Evolutionary conservation across 2,888 invertebrate species (phyloP).

Genomic region (Exocentrus adspersus): DNA sequence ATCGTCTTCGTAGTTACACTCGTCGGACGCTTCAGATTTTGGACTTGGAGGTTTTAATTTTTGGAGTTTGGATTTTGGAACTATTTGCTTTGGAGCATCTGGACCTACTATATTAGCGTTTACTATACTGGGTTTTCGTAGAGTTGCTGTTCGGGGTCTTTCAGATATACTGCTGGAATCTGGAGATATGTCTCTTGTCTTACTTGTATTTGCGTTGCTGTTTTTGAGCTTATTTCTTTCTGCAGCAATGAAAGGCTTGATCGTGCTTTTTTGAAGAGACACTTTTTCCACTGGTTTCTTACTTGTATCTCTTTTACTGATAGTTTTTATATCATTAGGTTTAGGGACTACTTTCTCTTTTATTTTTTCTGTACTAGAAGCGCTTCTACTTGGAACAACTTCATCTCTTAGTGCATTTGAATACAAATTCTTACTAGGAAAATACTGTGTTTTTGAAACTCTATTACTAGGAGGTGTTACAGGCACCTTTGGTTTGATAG

Average conservation of each 20-base stretch:
- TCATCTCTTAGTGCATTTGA: slow-evolving; percentile 52
- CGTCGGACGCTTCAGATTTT: slow-evolving; percentile 34
- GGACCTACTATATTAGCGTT: slow-evolving; percentile 59
- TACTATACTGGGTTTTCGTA: slow-evolving; percentile 58
- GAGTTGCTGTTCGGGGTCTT: slow-evolving; percentile 61
- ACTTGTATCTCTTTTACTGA: background rate
- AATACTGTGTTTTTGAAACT: slow-evolving; percentile 58
- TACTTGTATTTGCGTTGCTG: background rate
- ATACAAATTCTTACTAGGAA: slow-evolving; percentile 59
- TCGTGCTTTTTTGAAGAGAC: background rate
- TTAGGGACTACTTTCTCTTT: slow-evolving; percentile 7
- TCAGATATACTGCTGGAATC: slow-evolving; percentile 50
- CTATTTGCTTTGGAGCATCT: slow-evolving; percentile 45
- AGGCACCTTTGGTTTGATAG: slow-evolving; percentile 29
- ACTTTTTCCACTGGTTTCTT: background rate
- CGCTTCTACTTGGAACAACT: slow-evolving; percentile 17
- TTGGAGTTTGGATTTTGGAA: slow-evolving; percentile 3
- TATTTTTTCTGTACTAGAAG: slow-evolving; percentile 8
- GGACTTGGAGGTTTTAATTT: slow-evolving; percentile 18
- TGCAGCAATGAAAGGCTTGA: background rate
- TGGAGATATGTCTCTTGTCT: slow-evolving; percentile 40
- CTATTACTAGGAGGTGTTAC: slow-evolving; percentile 49
- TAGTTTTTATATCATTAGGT: background rate
- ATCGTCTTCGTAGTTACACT: slow-evolving; percentile 66
- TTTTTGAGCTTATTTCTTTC: background rate